Conservation (phyloP, 2,888 invertebrate genomes). For the Tenthredo scrophulariae region DNA sequence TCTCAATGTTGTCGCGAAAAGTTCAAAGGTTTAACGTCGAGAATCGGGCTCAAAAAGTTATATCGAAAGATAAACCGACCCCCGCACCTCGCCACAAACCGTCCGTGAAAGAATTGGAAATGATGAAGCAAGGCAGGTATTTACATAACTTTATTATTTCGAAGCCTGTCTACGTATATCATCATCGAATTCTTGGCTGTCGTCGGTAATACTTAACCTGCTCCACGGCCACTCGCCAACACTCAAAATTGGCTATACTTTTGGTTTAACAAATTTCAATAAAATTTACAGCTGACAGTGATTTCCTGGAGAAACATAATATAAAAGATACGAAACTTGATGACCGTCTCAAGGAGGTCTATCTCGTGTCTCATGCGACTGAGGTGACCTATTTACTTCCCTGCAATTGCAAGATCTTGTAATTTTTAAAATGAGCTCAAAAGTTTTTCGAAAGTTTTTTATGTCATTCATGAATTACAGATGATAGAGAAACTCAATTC, state of each 20-base stretch:
- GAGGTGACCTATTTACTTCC: slow-evolving; percentile 60
- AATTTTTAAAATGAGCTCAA: slow-evolving; percentile 50
- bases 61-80: slow-evolving; percentile 83
- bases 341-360: slow-evolving; percentile 85
- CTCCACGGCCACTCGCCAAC: not conserved
- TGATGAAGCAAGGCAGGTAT: slow-evolving; percentile 80
- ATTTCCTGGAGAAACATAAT: slow-evolving; percentile 82
- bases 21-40: slow-evolving; percentile 87
- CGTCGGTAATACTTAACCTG: not conserved
- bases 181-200: not conserved
- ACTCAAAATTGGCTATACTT: not conserved
- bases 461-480: slow-evolving; percentile 55
- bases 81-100: slow-evolving; percentile 86
- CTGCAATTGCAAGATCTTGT: slow-evolving; percentile 7
- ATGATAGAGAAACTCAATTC: slow-evolving; percentile 73
- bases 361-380: slow-evolving; percentile 84
- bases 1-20: slow-evolving; percentile 82
- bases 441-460: slow-evolving; percentile 21
- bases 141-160: slow-evolving; percentile 15
- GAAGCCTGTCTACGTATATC: not conserved
- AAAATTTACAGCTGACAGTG: slow-evolving; percentile 80
- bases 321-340: slow-evolving; percentile 84
- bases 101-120: slow-evolving; percentile 83
- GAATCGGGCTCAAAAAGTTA: slow-evolving; percentile 86
- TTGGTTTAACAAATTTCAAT: slow-evolving; percentile 55